Conservation (phyloP, 2,797 vertebrate species). For the Lagorchestes hirsutus region DNA sequence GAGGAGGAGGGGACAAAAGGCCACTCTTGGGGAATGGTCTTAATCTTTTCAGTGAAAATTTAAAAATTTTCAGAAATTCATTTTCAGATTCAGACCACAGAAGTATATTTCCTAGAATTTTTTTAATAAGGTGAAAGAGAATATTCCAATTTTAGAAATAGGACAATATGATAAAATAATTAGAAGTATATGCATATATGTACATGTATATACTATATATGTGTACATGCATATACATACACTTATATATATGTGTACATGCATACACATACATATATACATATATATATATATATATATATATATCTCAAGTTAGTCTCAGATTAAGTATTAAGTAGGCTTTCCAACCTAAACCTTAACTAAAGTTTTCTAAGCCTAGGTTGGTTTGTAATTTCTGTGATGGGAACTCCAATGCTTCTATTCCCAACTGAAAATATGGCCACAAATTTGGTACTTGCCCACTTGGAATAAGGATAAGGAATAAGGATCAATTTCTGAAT, state of each 20-base stretch:
- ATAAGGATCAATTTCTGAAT: not conserved
- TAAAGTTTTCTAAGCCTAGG: not conserved
- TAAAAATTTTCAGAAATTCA: not conserved
- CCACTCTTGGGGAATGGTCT: not conserved
- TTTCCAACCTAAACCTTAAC: not conserved
- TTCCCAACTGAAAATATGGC: not conserved
- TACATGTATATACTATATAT: too few relatives aligned
- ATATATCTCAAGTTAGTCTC: not conserved
- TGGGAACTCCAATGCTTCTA: not conserved
- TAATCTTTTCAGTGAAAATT: not conserved
- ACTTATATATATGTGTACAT: too few relatives aligned
- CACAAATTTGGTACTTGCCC: not conserved
- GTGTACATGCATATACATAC: too few relatives aligned
- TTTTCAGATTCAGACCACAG: not conserved
- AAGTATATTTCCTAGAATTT: not conserved
- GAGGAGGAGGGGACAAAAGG: not conserved
- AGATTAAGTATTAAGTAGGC: not conserved
- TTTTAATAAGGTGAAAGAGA: not conserved
- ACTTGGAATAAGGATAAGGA: not conserved
- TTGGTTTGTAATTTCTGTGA: not conserved
- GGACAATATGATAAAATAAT: not conserved
- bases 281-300: too few relatives aligned
- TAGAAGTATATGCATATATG: not conserved
- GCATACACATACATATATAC: too few relatives aligned
- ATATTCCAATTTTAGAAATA: not conserved